Base-by-base conservation (phyloP, 2,797 vertebrate species). In the Neosilurus mollespiculum region DNA sequence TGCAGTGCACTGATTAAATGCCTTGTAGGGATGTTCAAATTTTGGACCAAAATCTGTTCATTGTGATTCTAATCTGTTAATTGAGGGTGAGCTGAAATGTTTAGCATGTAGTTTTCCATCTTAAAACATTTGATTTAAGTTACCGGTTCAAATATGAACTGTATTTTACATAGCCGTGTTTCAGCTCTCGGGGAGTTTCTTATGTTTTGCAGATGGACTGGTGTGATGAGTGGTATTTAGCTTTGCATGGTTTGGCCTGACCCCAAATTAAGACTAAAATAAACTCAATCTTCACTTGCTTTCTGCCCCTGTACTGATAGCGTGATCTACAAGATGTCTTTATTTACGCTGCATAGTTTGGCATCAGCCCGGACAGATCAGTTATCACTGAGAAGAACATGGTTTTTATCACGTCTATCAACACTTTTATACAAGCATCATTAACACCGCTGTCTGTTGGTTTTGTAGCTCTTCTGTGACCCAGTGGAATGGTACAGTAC, bases 361-460 rank as follows among this genome's bases (percentile, higher is more conserved):
- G 67, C 81, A 54, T 56, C 24, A 59, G 53, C 20, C 56, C 34
- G 80, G 49, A 18, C 54, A 71, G 76, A 79, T 72, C 76, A 51
- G 64, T 67, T 65, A 71, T 71, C 51, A 26, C 34, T 37, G 18
- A 54, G 15, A 73, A 73, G 26, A 54, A 54, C 10, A n/a, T 11
- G n/a, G 73, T 37, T 61, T 59, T 56, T 72, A 66, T 59, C 70
- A 51, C 26, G 82, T 80, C 77, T 80, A 78, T 87, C 85, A 85
- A 81, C 69, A 78, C 66, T 67, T 83, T 83, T 34, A 78, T 75
- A 85, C 81, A 1, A 64, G 73, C 70, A 83, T 81, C 66, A 79
- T 80, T 88, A 67, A 73, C 61, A 79, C 72, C 83, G 67, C 67
- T 79, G 51, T 79, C 85, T 81, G 77, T 83, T 83, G 7, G 9